Evolutionary conservation across 2,888 invertebrate species (phyloP).

Genomic region (Cantharis lateralis): DNA sequence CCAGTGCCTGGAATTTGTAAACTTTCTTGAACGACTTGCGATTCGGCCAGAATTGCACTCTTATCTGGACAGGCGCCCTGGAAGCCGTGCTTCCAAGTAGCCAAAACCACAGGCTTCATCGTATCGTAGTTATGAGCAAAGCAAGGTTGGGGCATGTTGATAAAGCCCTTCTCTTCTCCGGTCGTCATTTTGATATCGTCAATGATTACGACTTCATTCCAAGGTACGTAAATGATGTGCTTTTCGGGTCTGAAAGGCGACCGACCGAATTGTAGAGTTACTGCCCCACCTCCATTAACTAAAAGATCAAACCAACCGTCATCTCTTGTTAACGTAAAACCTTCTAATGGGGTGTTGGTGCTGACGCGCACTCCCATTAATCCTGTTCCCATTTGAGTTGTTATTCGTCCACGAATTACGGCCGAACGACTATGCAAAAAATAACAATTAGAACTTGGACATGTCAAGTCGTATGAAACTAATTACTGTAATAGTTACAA

Average conservation of each 20-base stretch:
- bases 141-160: conserved; percentile 76
- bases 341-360: conserved; percentile 92
- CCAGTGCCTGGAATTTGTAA: conserved; percentile 93
- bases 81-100: conserved; percentile 94
- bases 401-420: conserved; percentile 93
- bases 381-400: conserved; percentile 88
- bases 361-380: conserved; percentile 95
- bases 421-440: conserved; percentile 83
- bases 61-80: conserved; percentile 94
- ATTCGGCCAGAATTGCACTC: conserved; percentile 87
- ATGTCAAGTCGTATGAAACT: not conserved
- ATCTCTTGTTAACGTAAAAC: conserved; percentile 90
- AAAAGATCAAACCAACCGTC: conserved; percentile 97
- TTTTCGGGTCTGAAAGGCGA: conserved; percentile 88
- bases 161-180: conserved; percentile 75
- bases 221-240: conserved; percentile 89
- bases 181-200: conserved; percentile 86
- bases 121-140: conserved; percentile 87
- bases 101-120: conserved; percentile 91
- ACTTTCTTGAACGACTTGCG: conserved; percentile 94
- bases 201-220: conserved; percentile 97
- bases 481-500: not conserved
- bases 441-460: not conserved
- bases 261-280: conserved; percentile 91
- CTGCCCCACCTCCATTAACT: conserved; percentile 98